A percentile compares a stretch with the other conserved stretches of the same genome.
Evolutionary conservation across 2,113 vertebrate genomes (phyloP).

Genomic region (Epinephelus fuscoguttatus): DNA sequence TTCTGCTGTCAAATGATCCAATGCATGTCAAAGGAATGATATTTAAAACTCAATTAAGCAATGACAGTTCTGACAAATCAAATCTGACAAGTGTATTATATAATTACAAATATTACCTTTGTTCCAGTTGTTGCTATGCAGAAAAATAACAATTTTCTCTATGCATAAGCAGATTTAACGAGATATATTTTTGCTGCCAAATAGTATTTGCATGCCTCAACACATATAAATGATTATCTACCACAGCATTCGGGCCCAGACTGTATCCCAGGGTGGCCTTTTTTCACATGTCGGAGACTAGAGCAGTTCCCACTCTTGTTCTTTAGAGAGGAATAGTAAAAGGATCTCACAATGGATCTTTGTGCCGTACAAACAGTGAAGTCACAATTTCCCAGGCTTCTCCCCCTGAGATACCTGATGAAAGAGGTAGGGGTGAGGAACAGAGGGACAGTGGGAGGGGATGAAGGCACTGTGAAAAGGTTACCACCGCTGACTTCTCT

Average conservation of each 20-base stretch:
- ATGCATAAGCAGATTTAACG: background rate
- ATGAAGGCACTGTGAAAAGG: conserved; percentile 36
- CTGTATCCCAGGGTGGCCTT: background rate
- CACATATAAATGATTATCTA: background rate
- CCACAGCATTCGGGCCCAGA: background rate
- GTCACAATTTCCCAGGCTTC: conserved; percentile 87
- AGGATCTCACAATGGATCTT: conserved; percentile 86
- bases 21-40: background rate
- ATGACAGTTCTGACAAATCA: background rate
- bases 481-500: conserved; percentile 51
- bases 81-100: background rate
- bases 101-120: background rate
- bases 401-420: conserved; percentile 75
- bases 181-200: background rate
- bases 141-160: background rate
- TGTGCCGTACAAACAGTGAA: conserved; percentile 86
- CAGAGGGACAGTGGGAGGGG: conserved; percentile 52
- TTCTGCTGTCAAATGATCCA: background rate
- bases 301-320: conserved; percentile 59
- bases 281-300: conserved; percentile 8
- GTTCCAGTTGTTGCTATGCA: background rate
- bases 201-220: background rate
- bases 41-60: background rate
- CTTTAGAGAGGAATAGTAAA: conserved; percentile 81
- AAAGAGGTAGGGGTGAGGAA: conserved; percentile 27